Conservation (phyloP, 2,888 invertebrate species). For the Diarsia mendica region DNA sequence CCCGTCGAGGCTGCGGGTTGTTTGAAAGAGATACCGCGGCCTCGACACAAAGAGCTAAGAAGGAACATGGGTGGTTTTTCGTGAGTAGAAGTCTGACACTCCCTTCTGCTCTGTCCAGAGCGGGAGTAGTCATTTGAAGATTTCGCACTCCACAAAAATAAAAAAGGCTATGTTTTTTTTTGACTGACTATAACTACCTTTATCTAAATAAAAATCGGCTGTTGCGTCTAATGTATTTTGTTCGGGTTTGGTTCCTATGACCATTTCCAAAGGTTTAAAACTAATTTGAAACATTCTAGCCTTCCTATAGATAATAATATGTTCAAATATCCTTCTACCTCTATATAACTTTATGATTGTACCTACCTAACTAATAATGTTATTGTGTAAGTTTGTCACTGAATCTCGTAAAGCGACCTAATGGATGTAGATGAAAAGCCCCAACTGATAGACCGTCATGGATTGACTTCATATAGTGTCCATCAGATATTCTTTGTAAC, state of each 20-base stretch:
- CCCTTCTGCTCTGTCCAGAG: no score
- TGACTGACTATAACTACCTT: no score
- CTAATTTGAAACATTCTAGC: neutral
- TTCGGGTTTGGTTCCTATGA: neutral
- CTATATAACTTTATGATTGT: neutral
- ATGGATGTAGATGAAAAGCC: neutral
- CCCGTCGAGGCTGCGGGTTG: no score
- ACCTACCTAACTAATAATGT: neutral
- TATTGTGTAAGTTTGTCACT: neutral
- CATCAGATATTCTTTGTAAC: slow-evolving; percentile 29
- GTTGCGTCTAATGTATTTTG: neutral
- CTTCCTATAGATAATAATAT: neutral
- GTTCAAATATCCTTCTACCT: no score
- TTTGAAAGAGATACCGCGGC: no score
- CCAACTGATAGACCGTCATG: neutral
- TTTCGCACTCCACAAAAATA: no score
- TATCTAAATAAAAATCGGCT: no score
- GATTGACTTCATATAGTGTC: neutral
- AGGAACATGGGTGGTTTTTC: no score
- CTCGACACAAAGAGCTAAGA: no score
- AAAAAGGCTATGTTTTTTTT: no score
- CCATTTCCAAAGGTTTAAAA: neutral
- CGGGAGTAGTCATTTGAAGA: no score
- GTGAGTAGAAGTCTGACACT: no score
- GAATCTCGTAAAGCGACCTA: neutral